Evolutionary conservation across 2,113 vertebrate species (phyloP), one percentile per base, ranked within the genome.

Genomic region (Notarius lentiginosus): DNA sequence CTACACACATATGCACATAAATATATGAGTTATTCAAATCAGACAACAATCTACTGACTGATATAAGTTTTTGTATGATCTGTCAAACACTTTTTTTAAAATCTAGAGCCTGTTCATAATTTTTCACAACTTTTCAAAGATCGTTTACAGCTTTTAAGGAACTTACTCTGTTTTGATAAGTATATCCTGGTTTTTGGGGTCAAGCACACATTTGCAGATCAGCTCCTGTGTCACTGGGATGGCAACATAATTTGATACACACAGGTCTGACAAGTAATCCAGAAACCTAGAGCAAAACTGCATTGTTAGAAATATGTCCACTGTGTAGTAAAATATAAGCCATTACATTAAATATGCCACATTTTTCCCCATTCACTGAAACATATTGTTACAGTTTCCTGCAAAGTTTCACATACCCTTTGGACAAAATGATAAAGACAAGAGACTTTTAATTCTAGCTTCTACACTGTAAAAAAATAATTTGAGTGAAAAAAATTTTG

Each of bases 161-260:
- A 90, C 97, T 97, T 92, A 99, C 98, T 99, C 97, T 0, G 98
- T 99, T 92, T 97, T 97, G 91, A 99, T 99, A 90, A 99, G 98
- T 90, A 99, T 99, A 92, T 99, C 98, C 0, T 97, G 97, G 94
- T 99, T 99, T 91, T 96, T 97, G 0, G 97, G 95, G 79, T 99
- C 97, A 93, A 99, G 94, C 77, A 99, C 98, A 79, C 98, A 99
- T 91, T 99, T 99, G 92, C 98, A 99, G 93, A 99, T 99, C 87
- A 99, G 96, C 92, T 99, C 98, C 94, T 99, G 98, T 0, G 98
- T 99, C 86, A 99, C 97, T 0, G 98, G 97, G 84, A 99, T 99
- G 86, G 98, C 98, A 1, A 99, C 96, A 80, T 97, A 96, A 93
- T 99, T 99, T 90, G 98, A 99, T 84, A 99, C 98, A 7, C 98